A percentile compares a stretch with the other conserved stretches of the same genome.
Conservation (phyloP, 2,797 vertebrate genomes). For the Emys orbicularis region DNA sequence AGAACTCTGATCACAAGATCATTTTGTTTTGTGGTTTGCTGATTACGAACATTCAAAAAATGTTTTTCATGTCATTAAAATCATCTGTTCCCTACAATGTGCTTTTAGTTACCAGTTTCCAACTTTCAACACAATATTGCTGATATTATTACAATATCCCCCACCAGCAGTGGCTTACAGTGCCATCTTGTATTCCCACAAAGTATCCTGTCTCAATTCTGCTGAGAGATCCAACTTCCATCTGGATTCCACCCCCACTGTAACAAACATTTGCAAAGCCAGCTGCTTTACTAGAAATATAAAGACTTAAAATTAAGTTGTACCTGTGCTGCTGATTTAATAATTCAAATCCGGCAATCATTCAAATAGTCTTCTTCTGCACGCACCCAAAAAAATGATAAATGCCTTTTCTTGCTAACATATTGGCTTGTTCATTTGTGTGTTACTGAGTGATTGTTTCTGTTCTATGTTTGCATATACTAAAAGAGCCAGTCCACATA, state of each 20-base stretch:
- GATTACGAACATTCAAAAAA: slow-evolving; percentile 69
- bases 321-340: slow-evolving; percentile 40
- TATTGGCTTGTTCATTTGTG: slow-evolving; percentile 44
- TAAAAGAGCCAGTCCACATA: slow-evolving; percentile 38
- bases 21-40: slow-evolving; percentile 68
- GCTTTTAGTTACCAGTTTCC: slow-evolving; percentile 62
- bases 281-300: neutral
- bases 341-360: slow-evolving; percentile 25
- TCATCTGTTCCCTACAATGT: slow-evolving; percentile 56
- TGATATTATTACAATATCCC: slow-evolving; percentile 59
- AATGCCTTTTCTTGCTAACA: slow-evolving; percentile 28
- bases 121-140: slow-evolving; percentile 15
- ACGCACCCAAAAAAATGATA: slow-evolving; percentile 39
- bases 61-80: slow-evolving; percentile 33
- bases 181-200: slow-evolving; percentile 23
- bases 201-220: slow-evolving; percentile 12
- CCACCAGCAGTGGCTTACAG: slow-evolving; percentile 19
- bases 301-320: slow-evolving; percentile 27
- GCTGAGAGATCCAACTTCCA: neutral
- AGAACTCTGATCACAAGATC: slow-evolving; percentile 60
- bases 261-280: slow-evolving; percentile 28
- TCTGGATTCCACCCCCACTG: slow-evolving; percentile 18
- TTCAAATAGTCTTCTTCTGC: neutral
- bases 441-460: slow-evolving; percentile 24
- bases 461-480: neutral